Conservation (phyloP, 2,888 invertebrate species). For the Hypercompe scribonia region DNA sequence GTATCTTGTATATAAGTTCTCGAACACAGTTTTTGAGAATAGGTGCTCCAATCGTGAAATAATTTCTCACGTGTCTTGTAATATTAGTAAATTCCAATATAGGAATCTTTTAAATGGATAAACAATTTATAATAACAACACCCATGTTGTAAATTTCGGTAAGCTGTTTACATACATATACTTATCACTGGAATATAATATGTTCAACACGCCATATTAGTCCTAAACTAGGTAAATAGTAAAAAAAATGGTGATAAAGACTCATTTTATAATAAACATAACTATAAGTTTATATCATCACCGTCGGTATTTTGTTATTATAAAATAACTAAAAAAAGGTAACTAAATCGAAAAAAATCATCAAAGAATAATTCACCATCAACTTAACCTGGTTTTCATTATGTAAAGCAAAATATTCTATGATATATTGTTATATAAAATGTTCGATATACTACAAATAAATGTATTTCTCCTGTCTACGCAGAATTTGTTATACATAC, state of each 20-base stretch:
- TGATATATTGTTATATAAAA: not conserved
- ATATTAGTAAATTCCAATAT: not conserved
- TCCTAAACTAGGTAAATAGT: too few species aligned
- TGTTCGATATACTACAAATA: not conserved
- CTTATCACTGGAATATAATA: too few species aligned
- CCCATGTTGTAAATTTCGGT: not conserved
- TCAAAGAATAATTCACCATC: too few species aligned
- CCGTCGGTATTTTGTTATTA: too few species aligned
- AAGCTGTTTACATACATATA: not conserved
- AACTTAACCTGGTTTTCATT: not conserved
- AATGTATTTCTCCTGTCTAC: not conserved
- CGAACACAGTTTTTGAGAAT: too few species aligned
- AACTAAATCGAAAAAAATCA: too few species aligned
- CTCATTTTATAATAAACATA: too few species aligned
- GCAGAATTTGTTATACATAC: not conserved
- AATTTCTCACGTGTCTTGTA: not conserved
- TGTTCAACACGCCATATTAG: too few species aligned
- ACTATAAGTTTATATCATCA: too few species aligned
- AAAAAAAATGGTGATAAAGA: too few species aligned
- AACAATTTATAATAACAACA: not conserved
- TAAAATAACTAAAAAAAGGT: too few species aligned
- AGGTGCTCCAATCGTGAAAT: not conserved
- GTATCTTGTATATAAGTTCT: not conserved
- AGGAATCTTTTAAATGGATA: not conserved
- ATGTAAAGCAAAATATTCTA: not conserved